phyloP scores from a whole-genome alignment of 2,113 vertebrate genomes.

The Pan paniscus region DNA sequence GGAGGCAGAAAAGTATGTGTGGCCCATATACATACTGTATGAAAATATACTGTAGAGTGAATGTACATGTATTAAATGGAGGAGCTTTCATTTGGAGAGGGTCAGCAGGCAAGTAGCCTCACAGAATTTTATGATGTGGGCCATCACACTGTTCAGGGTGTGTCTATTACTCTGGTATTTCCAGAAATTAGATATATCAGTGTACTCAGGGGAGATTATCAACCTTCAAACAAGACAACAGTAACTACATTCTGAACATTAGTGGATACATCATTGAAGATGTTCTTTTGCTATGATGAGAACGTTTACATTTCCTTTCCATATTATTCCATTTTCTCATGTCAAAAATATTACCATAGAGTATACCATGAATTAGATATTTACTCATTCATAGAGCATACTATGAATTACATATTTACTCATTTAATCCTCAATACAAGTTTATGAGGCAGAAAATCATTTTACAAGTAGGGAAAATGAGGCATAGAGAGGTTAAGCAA shows the following conservation, averaged over 20 bases:
- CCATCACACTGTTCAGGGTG: background rate
- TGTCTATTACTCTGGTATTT: background rate
- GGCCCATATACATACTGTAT: too few relatives aligned
- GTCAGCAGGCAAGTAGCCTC: background rate
- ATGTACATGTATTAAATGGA: background rate
- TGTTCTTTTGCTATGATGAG: background rate
- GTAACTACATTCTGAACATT: background rate
- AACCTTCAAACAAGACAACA: background rate
- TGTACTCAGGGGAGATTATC: background rate
- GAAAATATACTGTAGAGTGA: background rate
- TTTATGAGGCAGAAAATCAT: background rate
- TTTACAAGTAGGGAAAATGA: background rate
- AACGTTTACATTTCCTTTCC: background rate
- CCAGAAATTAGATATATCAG: background rate
- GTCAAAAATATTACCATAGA: background rate
- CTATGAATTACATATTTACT: background rate
- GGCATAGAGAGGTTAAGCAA: background rate
- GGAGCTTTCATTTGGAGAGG: background rate
- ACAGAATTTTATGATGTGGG: background rate
- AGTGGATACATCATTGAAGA: background rate
- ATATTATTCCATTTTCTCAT: background rate
- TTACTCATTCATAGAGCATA: background rate
- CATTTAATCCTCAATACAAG: background rate
- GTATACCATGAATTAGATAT: background rate
- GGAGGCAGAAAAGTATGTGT: background rate